Evolutionary conservation across 2,797 vertebrate species (phyloP).

Genomic region (Thripadectes ignobilis): DNA sequence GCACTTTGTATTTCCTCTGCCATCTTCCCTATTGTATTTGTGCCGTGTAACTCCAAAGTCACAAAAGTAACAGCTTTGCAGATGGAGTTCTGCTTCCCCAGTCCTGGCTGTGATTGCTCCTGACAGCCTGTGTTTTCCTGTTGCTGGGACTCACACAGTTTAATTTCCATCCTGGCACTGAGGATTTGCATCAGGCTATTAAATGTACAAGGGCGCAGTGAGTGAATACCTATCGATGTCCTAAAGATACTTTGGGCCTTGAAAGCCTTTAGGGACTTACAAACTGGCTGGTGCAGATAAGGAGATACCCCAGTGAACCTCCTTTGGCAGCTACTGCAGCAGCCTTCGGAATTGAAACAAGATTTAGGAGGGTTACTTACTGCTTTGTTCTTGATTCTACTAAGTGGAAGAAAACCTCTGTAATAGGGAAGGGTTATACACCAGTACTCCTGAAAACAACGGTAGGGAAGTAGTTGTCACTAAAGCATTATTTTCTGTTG

Average conservation of each 20-base stretch:
- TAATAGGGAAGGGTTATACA: neutral
- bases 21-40: neutral
- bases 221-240: neutral
- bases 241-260: neutral
- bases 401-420: neutral
- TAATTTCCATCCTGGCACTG: neutral
- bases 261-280: neutral
- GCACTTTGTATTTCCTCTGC: neutral
- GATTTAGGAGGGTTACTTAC: neutral
- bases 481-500: neutral
- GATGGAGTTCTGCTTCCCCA: neutral
- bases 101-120: neutral
- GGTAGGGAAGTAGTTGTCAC: neutral
- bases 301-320: neutral
- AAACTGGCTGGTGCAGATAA: neutral
- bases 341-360: neutral
- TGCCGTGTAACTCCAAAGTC: neutral
- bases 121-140: neutral
- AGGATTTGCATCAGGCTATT: neutral
- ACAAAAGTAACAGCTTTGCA: conserved; percentile 4
- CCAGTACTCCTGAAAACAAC: neutral
- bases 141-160: neutral
- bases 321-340: neutral
- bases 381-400: neutral
- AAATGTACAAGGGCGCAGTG: neutral